phyloP scores from a whole-genome alignment of 2,113 vertebrate genomes.

The Lepisosteus osseus region DNA sequence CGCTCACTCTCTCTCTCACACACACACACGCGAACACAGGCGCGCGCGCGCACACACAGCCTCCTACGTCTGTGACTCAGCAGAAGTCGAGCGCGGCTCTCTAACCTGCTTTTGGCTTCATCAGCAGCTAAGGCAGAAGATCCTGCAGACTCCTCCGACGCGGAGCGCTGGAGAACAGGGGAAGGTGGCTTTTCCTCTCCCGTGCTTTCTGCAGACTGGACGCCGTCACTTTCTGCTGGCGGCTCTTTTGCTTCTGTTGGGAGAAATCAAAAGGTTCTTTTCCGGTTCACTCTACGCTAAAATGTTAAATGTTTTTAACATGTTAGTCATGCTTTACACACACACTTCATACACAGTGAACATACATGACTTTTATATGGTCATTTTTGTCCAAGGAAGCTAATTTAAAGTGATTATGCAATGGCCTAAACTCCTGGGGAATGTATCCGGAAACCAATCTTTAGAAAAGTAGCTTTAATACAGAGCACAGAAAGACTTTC shows the following conservation, averaged over 20 bases:
- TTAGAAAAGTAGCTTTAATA: too few species aligned
- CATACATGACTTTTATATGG: too few species aligned
- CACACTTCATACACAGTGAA: too few species aligned
- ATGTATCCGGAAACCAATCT: too few species aligned
- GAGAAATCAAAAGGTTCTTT: neutral
- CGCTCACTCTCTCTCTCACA: neutral
- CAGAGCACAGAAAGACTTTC: too few species aligned
- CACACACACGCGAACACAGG: neutral
- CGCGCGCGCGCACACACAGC: neutral
- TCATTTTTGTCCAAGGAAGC: too few species aligned
- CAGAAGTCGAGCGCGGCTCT: constrained; percentile 17
- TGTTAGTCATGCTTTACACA: too few species aligned
- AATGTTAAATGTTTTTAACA: too few species aligned
- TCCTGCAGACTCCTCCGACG: constrained; percentile 74
- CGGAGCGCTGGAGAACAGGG: constrained; percentile 69
- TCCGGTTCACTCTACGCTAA: too few species aligned
- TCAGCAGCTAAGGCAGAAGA: constrained; percentile 77
- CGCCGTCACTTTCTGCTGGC: constrained; percentile 55
- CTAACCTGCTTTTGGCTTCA: constrained; percentile 82
- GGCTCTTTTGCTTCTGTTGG: constrained; percentile 57
- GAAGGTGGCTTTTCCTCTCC: constrained; percentile 63
- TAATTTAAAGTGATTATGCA: too few species aligned
- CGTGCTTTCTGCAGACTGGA: constrained; percentile 59
- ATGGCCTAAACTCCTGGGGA: too few species aligned
- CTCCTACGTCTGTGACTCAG: neutral